Evolutionary conservation across 92 coral and sea anemone species (phyloP).

Genomic region (Parazoanthus darwini): DNA sequence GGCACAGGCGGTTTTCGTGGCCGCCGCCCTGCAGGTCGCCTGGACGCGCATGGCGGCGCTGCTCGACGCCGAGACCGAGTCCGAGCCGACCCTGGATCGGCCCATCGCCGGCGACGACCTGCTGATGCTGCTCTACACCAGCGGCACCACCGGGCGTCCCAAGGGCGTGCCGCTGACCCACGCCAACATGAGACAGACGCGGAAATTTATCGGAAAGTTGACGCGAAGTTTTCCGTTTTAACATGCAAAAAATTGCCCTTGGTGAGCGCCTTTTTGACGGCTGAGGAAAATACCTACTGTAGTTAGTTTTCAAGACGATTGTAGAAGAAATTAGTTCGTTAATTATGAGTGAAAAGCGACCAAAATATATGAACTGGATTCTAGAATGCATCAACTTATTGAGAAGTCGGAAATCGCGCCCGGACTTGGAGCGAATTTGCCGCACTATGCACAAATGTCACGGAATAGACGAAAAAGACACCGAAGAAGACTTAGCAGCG

Average conservation of each 20-base stretch:
- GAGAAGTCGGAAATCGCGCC: constrained; percentile 98
- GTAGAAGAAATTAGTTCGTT: background rate
- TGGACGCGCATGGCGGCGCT: no score
- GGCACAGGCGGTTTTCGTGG: no score
- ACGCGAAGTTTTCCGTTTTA: constrained; percentile 37
- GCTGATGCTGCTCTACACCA: no score
- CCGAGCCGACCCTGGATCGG: no score
- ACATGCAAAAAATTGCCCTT: constrained; percentile 20
- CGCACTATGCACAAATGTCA: constrained; percentile 99
- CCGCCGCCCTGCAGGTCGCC: no score
- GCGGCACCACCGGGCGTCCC: no score
- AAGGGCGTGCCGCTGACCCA: constrained; percentile 40
- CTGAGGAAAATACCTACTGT: background rate
- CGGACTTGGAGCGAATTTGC: constrained; percentile 98
- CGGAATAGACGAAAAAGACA: constrained; percentile 91
- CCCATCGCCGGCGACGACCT: no score
- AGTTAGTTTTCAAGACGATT: constrained; percentile 6
- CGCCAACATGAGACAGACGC: background rate
- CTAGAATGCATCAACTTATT: constrained; percentile 97
- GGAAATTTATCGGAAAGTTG: constrained; percentile 12
- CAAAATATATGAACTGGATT: constrained; percentile 98
- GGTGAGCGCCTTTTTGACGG: constrained; percentile 38
- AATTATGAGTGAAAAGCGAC: constrained; percentile 89
- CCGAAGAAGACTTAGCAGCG: constrained; percentile 90
- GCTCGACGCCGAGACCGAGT: no score